Percentiles rank a stretch among this genome's conserved stretches.
Conservation (phyloP, 2,797 vertebrate species). For the Tympanoctomys barrerae region DNA sequence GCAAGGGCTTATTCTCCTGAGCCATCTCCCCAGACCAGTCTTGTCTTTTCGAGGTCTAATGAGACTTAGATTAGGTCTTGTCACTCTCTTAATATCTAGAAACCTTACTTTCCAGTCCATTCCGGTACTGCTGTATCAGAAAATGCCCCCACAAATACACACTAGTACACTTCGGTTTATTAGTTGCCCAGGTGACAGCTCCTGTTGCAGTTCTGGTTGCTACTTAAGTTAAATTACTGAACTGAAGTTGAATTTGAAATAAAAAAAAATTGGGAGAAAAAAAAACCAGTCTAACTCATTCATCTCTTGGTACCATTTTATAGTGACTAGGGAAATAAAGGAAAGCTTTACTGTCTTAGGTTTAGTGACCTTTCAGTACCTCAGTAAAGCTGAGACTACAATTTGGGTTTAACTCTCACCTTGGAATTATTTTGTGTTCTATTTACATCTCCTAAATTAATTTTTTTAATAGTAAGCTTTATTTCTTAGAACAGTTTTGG, state of each 20-base stretch:
- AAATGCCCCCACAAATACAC: no score
- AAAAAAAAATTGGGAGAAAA: background rate
- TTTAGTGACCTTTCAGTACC: background rate
- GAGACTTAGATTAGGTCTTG: background rate
- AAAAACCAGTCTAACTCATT: constrained; percentile 2
- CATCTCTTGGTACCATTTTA: background rate
- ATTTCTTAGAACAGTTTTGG: background rate
- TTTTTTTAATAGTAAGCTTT: background rate
- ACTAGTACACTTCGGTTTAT: background rate
- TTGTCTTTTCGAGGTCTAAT: background rate
- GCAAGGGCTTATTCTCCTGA: no score
- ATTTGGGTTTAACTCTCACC: background rate
- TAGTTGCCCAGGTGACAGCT: background rate
- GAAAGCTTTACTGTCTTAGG: background rate
- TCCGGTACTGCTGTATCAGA: no score
- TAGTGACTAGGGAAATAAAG: background rate
- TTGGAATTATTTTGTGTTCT: constrained; percentile 23
- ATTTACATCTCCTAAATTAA: background rate
- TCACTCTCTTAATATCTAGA: background rate
- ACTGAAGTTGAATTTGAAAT: background rate
- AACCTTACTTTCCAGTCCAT: background rate
- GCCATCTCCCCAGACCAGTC: no score
- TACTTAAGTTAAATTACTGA: constrained; percentile 10
- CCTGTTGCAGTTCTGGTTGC: background rate
- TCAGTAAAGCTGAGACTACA: background rate